phyloP scores from a whole-genome alignment of 1,140 invertebrate genomes.

The Conus betulinus region DNA sequence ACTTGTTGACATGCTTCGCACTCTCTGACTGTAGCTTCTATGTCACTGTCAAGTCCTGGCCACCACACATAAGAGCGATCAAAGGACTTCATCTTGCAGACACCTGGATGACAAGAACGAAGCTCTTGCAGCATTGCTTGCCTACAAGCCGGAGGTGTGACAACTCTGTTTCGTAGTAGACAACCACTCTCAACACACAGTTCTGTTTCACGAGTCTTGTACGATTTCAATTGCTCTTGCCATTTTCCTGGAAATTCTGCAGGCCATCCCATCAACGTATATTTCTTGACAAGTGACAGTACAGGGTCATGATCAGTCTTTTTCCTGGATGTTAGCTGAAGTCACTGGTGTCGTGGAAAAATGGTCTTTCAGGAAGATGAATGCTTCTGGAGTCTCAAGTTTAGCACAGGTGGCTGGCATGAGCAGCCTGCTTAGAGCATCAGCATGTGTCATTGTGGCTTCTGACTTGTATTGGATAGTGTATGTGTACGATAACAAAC shows the following conservation, averaged over 20 bases:
- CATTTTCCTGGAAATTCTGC: too few species aligned
- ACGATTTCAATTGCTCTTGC: not conserved
- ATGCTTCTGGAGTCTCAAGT: not conserved
- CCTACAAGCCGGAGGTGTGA: conserved; percentile 23
- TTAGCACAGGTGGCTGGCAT: not conserved
- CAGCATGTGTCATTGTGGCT: conserved; percentile 40
- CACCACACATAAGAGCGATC: conserved; percentile 49
- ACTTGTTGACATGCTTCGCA: conserved; percentile 17
- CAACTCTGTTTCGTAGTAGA: conserved; percentile 38
- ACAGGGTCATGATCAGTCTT: conserved; percentile 6
- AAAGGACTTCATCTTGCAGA: conserved; percentile 35
- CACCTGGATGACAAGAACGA: conserved; percentile 37
- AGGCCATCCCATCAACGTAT: too few species aligned
- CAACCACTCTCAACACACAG: conserved; percentile 37
- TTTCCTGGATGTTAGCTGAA: not conserved
- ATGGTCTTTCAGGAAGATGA: not conserved
- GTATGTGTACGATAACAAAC: conserved; percentile 67
- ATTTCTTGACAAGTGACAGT: too few species aligned
- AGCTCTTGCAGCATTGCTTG: conserved; percentile 31
- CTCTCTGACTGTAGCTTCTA: conserved; percentile 25
- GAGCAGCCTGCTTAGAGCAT: conserved; percentile 63
- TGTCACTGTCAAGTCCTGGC: conserved; percentile 47
- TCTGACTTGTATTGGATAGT: conserved; percentile 60
- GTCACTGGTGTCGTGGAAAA: not conserved
- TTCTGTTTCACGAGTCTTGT: conserved; percentile 18